phyloP scores from a whole-genome alignment of 1,140 invertebrate genomes.

The Drosophila jambulina region DNA sequence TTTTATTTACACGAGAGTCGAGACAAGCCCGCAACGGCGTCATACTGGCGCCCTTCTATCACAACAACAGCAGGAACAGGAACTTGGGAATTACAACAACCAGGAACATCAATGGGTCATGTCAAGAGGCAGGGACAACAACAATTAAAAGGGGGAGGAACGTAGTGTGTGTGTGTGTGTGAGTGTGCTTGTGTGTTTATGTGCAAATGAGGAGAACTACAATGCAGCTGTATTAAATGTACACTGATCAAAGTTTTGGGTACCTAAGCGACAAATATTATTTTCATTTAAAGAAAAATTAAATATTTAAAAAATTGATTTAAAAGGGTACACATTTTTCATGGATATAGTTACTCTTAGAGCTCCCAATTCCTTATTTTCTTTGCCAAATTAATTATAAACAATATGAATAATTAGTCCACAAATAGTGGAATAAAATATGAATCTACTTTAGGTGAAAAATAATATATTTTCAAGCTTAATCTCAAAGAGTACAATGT shows the following conservation, averaged over 20 bases:
- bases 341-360: not conserved
- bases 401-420: too few relatives aligned
- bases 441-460: not conserved
- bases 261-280: not conserved
- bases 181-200: not conserved
- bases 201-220: constrained; percentile 53
- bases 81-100: constrained; percentile 45
- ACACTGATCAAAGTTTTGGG: constrained; percentile 2
- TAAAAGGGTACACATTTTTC: not conserved
- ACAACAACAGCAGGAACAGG: constrained; percentile 18
- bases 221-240: constrained; percentile 53
- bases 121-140: constrained; percentile 47
- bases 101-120: constrained; percentile 44
- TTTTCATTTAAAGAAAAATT: not conserved
- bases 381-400: not conserved
- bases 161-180: constrained; percentile 10
- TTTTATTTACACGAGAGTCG: constrained; percentile 61
- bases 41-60: constrained; percentile 60
- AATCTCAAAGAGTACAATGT: not conserved
- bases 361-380: not conserved
- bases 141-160: constrained; percentile 69
- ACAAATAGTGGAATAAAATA: too few relatives aligned
- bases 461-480: not conserved
- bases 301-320: not conserved
- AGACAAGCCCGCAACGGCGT: constrained; percentile 56